Base-by-base conservation (phyloP, 2,888 invertebrate genomes). In the Chymomyza caudatula region DNA sequence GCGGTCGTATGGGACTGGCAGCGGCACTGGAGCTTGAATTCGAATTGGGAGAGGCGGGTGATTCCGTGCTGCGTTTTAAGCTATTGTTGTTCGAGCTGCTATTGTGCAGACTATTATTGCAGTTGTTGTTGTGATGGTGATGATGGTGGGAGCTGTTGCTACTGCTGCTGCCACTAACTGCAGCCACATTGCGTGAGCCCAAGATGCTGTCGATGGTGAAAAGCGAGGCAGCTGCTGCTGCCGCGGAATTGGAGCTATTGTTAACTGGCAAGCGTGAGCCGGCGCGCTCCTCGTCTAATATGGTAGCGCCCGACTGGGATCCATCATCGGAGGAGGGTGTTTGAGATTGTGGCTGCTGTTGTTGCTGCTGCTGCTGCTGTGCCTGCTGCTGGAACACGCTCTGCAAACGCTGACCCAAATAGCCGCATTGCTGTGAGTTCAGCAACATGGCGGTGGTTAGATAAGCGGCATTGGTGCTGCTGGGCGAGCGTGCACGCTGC, bases 171-270 rank as follows among this genome's bases (percentile, higher is more conserved):
- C 22, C 56, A 29, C 51, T 55, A 2, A 55, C 44, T 11, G 25
- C 55, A 6, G 53, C 78, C 20, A 66, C 75, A 42, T 77, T 77
- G 91, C 89, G 77, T 60, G 95, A 95, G 55, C 95, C 95, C 89
- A 96, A 91, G 83, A 96, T 96, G 91, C 96, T 96, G 91, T 96
- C 96, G 87, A 96, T 96, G 81, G 96, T 96, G 90, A 96, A 96
- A 70, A 96, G 92, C 4, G 94, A 94, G 20, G 93, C 91, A 0
- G 92, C 91, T 86, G 93, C 91, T 1, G 89, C 86, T 0, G 85
- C 82, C 3, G 88, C 87, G 85, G 93, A 91, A 5, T 88, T 79
- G 8, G 85, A 77, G 42, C 76, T 74, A 56, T 66, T 67, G 6
- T 65, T 68, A 3, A 54, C 23, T 8, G 61, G 51, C 25, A 70